Evolutionary conservation across 1,140 invertebrate species (phyloP).

Genomic region (Pygmarrhopalites habei): DNA sequence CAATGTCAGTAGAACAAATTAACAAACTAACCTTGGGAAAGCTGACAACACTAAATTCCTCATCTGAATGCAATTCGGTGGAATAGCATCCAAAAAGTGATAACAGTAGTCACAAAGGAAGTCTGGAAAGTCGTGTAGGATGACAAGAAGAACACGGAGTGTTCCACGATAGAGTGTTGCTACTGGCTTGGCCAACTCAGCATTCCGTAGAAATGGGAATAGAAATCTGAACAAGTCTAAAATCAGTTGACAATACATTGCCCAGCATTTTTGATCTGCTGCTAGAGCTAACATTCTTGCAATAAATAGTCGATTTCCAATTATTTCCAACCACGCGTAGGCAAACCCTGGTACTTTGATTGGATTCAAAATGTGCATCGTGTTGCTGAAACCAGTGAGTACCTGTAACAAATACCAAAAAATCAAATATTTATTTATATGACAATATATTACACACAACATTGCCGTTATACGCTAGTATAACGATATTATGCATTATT

Average conservation of each 20-base stretch:
- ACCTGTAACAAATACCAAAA: conserved; percentile 52
- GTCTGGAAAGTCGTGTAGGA: conserved; percentile 98
- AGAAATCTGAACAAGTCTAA: conserved; percentile 95
- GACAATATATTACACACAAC: too few species aligned
- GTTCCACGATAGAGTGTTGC: conserved; percentile 93
- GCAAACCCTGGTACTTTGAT: conserved; percentile 93
- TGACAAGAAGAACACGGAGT: conserved; percentile 84
- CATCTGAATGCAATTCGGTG: conserved; percentile 95
- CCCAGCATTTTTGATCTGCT: conserved; percentile 67
- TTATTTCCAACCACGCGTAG: conserved; percentile 95
- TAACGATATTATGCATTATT: background rate
- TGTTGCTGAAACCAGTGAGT: conserved; percentile 83
- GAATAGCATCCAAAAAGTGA: conserved; percentile 98
- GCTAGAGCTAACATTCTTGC: conserved; percentile 85
- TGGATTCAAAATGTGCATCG: conserved; percentile 83
- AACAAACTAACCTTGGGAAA: too few species aligned
- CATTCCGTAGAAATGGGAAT: conserved; percentile 92
- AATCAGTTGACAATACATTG: conserved; percentile 81
- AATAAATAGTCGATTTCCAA: conserved; percentile 93
- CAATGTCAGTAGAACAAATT: too few species aligned
- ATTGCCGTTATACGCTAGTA: too few species aligned
- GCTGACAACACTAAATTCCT: conserved; percentile 95
- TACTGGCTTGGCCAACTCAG: conserved; percentile 87
- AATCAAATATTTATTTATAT: conserved; percentile 22
- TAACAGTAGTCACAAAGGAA: conserved; percentile 99